Evolutionary conservation across 2,888 invertebrate species (phyloP).

Genomic region (Acrobasis consociella): DNA sequence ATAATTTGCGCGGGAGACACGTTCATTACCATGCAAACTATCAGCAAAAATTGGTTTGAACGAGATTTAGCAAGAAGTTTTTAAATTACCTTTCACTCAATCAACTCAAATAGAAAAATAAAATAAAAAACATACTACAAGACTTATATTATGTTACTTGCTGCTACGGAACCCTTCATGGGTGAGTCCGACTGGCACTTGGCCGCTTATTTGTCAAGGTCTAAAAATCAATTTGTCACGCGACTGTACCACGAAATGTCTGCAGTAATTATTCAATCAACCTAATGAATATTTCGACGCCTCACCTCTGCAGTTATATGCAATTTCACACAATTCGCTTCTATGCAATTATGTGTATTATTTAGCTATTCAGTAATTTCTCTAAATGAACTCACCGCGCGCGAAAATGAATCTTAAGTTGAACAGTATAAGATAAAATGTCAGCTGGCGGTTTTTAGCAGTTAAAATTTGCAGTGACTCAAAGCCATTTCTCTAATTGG

Average conservation of each 20-base stretch:
- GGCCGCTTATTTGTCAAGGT: no score
- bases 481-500: constrained; percentile 61
- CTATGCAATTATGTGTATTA: constrained; percentile 42
- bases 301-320: constrained; percentile 48
- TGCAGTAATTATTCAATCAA: constrained; percentile 57
- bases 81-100: no score
- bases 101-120: no score
- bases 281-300: constrained; percentile 64
- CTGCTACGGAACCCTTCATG: no score
- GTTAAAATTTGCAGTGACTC: constrained; percentile 40
- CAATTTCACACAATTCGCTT: constrained; percentile 42
- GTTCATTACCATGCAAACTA: no score
- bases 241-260: constrained; percentile 41
- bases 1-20: no score
- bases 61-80: no score
- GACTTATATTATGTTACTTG: no score
- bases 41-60: no score
- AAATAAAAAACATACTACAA: no score
- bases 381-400: not conserved
- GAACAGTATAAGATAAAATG: constrained; percentile 12
- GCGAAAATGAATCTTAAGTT: constrained; percentile 18
- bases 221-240: not conserved
- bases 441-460: not conserved
- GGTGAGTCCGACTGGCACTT: no score
- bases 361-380: constrained; percentile 24